Evolutionary conservation across 2,113 vertebrate genomes (phyloP).

Genomic region (Athene noctua): DNA sequence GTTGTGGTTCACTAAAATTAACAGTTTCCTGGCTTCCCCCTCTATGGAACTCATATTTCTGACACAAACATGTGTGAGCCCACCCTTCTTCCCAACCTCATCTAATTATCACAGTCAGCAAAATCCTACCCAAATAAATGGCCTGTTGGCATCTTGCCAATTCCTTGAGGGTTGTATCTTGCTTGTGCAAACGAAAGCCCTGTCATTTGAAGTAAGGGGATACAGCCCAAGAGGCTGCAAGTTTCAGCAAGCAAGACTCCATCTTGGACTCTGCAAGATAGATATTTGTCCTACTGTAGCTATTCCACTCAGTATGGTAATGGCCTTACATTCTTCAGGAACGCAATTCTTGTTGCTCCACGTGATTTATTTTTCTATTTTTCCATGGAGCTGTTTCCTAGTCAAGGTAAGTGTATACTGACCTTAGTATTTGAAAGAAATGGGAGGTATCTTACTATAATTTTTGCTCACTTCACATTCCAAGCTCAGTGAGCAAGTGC

Average conservation of each 20-base stretch:
- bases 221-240: neutral
- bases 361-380: neutral
- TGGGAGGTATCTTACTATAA: neutral
- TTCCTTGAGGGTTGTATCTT: neutral
- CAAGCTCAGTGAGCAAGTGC: neutral
- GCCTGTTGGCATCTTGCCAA: neutral
- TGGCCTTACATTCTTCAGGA: neutral
- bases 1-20: neutral
- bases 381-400: neutral
- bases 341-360: neutral
- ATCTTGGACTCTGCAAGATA: neutral
- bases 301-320: neutral
- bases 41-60: neutral
- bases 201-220: neutral
- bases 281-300: neutral
- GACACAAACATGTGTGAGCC: neutral
- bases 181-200: neutral
- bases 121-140: neutral
- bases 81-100: neutral
- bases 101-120: neutral
- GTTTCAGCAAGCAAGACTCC: constrained; percentile 7
- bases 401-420: neutral
- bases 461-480: neutral
- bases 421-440: neutral
- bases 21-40: neutral